phyloP scores from a whole-genome alignment of 2,113 vertebrate genomes.

The Periophthalmodon schlosseri region DNA sequence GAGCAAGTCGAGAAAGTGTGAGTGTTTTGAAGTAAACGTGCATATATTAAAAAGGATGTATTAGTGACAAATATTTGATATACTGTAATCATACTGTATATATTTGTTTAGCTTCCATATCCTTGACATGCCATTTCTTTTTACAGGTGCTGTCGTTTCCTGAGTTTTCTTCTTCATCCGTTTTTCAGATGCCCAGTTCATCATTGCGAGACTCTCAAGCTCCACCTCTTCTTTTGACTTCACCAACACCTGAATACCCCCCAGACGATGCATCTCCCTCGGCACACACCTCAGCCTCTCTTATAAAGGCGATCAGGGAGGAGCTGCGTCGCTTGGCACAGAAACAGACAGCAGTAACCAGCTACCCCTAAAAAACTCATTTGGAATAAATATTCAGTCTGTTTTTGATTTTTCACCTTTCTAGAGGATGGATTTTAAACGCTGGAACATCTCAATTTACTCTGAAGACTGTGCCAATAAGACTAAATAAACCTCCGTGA shows the following conservation, averaged over 20 bases:
- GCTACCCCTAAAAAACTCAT: constrained; percentile 82
- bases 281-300: constrained; percentile 91
- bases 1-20: constrained; percentile 84
- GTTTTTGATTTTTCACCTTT: constrained; percentile 63
- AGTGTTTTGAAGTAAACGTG: constrained; percentile 61
- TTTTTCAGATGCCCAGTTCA: constrained; percentile 92
- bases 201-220: constrained; percentile 84
- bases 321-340: constrained; percentile 95
- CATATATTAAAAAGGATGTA: neutral
- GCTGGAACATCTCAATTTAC: constrained; percentile 32
- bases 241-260: constrained; percentile 84
- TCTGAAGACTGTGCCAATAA: constrained; percentile 10
- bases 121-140: constrained; percentile 42
- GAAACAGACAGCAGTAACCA: constrained; percentile 87
- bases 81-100: neutral
- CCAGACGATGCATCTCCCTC: constrained; percentile 88
- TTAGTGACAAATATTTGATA: neutral
- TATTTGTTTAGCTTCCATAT: neutral
- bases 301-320: constrained; percentile 98
- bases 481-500: constrained; percentile 44
- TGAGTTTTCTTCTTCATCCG: constrained; percentile 89
- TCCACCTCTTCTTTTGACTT: constrained; percentile 84
- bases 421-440: constrained; percentile 18
- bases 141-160: constrained; percentile 84
- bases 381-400: constrained; percentile 32